Percentiles rank a stretch among this genome's conserved stretches.
phyloP scores from a whole-genome alignment of 1,140 invertebrate species.

The Phocides pigmalion region DNA sequence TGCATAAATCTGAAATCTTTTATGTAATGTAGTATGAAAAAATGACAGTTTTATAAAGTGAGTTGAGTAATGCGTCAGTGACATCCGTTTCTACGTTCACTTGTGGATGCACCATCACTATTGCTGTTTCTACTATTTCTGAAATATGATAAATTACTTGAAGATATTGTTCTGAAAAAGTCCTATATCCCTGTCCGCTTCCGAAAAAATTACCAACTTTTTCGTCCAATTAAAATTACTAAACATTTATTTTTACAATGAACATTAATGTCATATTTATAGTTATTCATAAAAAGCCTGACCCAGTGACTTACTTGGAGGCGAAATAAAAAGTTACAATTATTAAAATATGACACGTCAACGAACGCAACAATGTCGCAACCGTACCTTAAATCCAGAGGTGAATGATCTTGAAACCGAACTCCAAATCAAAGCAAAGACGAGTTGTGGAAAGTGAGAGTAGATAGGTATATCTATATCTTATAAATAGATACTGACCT shows the following conservation, averaged over 20 bases:
- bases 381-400: conserved; percentile 35
- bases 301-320: neutral
- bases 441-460: conserved; percentile 73
- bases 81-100: no score
- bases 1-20: no score
- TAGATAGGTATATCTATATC: conserved; percentile 45
- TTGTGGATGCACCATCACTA: no score
- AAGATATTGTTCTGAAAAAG: no score
- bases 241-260: neutral
- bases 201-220: no score
- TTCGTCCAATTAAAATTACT: no score
- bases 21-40: no score
- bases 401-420: conserved; percentile 59
- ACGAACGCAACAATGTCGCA: conserved; percentile 9
- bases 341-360: conserved; percentile 2
- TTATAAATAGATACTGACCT: conserved; percentile 78
- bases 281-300: neutral
- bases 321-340: neutral
- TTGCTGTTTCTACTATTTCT: no score
- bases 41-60: no score
- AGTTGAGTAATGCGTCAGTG: no score
- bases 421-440: conserved; percentile 52
- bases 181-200: no score
- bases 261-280: neutral
- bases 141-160: no score